These are phyloP conservation scores for Ectropis grisescens DNA, from an alignment of 1,140 invertebrate species.

Conservation along the genomic window DNA sequence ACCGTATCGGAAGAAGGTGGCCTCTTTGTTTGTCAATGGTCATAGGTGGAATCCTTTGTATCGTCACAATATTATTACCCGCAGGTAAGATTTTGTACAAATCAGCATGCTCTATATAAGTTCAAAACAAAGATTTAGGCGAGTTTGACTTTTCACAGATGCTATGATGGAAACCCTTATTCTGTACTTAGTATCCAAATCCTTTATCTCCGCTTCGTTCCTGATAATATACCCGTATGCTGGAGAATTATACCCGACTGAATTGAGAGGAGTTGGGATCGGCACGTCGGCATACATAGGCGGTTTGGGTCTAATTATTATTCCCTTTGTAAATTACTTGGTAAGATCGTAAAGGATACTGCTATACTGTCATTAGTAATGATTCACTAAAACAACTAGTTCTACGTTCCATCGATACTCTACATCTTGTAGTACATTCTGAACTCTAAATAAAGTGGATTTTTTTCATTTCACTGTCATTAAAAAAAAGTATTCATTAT, in stretches of 20 bases:
- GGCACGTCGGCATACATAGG: slow-evolving; percentile 91
- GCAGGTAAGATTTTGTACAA: slow-evolving; percentile 70
- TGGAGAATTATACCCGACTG: slow-evolving; percentile 90
- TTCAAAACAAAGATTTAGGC: too few relatives aligned
- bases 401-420: too few relatives aligned
- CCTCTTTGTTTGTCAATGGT: slow-evolving; percentile 88
- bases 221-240: slow-evolving; percentile 92
- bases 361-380: too few relatives aligned
- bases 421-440: too few relatives aligned
- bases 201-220: slow-evolving; percentile 91
- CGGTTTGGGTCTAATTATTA: slow-evolving; percentile 87
- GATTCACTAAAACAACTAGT: too few relatives aligned
- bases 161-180: slow-evolving; percentile 79
- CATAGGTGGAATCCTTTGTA: slow-evolving; percentile 83
- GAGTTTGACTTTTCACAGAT: slow-evolving; percentile 78
- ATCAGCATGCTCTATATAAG: too few relatives aligned
- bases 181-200: slow-evolving; percentile 89
- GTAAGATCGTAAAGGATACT: too few relatives aligned
- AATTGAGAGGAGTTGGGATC: slow-evolving; percentile 87
- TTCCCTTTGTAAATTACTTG: slow-evolving; percentile 91
- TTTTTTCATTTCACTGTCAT: too few relatives aligned
- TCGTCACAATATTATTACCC: slow-evolving; percentile 84
- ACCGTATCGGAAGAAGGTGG: slow-evolving; percentile 86
- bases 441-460: too few relatives aligned
- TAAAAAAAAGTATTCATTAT: too few relatives aligned